Conservation (phyloP, 2,797 vertebrate species). For the Numenius phaeopus region DNA sequence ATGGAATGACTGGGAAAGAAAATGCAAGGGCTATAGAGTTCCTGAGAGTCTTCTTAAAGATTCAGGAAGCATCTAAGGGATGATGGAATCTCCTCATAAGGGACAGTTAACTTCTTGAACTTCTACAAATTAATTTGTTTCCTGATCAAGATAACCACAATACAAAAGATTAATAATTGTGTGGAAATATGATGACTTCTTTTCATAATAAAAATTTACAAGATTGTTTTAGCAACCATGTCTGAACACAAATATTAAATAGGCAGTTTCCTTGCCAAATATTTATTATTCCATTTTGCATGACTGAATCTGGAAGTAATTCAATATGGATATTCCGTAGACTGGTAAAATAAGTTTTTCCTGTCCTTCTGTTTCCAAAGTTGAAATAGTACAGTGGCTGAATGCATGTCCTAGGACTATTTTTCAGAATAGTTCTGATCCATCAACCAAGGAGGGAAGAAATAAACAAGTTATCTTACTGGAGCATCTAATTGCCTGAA, state of each 20-base stretch:
- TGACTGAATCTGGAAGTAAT: background rate
- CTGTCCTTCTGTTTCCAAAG: background rate
- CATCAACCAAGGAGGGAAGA: background rate
- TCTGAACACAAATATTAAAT: background rate
- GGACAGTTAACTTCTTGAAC: background rate
- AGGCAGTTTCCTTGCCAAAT: background rate
- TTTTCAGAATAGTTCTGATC: background rate
- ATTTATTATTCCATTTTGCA: background rate
- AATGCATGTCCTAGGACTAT: background rate
- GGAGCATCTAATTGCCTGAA: background rate
- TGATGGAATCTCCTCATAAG: background rate
- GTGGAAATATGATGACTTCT: background rate
- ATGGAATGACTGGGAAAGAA: background rate
- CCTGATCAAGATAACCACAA: background rate
- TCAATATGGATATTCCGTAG: background rate
- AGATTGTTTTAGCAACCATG: background rate
- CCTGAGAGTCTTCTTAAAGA: background rate
- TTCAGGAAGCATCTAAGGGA: background rate
- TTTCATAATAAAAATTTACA: background rate
- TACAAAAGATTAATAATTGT: background rate
- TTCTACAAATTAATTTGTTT: constrained; percentile 3
- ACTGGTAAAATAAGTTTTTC: background rate
- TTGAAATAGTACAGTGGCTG: background rate
- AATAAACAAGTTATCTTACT: background rate
- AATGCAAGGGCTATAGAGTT: background rate